Conservation (phyloP, 2,797 vertebrate genomes). For the Glossophaga mutica region DNA sequence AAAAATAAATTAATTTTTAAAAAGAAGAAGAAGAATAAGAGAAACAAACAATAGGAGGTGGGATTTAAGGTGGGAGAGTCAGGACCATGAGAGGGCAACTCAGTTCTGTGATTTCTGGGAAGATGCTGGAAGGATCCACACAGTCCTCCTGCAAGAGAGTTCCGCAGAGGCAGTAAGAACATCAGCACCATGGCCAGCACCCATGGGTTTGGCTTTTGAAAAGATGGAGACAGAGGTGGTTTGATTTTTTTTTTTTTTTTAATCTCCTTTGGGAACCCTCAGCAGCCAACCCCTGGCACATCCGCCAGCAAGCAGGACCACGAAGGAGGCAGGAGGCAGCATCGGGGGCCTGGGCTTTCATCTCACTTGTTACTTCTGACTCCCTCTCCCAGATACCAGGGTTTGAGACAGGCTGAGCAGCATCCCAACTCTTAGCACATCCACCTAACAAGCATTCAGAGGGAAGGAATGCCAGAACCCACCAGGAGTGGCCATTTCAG, state of each 20-base stretch:
- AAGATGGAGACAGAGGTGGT: neutral
- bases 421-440: neutral
- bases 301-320: neutral
- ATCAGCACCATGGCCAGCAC: conserved; percentile 69
- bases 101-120: neutral
- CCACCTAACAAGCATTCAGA: neutral
- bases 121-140: neutral
- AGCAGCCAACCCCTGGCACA: too few species aligned
- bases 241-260: neutral
- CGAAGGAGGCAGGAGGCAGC: neutral
- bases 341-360: neutral
- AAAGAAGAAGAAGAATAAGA: neutral
- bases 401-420: neutral
- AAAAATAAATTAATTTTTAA: neutral
- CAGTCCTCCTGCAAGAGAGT: neutral
- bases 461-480: neutral
- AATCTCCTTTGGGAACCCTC: neutral
- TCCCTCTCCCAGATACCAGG: neutral
- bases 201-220: neutral
- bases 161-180: rapidly evolving
- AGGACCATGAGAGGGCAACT: neutral
- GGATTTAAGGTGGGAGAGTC: neutral
- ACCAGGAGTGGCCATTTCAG: too few species aligned
- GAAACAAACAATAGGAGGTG: neutral
- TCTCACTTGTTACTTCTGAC: neutral